Percentiles rank a stretch among this genome's conserved stretches.
phyloP scores from a whole-genome alignment of 2,113 vertebrate genomes.

The Platysteira castanea region DNA sequence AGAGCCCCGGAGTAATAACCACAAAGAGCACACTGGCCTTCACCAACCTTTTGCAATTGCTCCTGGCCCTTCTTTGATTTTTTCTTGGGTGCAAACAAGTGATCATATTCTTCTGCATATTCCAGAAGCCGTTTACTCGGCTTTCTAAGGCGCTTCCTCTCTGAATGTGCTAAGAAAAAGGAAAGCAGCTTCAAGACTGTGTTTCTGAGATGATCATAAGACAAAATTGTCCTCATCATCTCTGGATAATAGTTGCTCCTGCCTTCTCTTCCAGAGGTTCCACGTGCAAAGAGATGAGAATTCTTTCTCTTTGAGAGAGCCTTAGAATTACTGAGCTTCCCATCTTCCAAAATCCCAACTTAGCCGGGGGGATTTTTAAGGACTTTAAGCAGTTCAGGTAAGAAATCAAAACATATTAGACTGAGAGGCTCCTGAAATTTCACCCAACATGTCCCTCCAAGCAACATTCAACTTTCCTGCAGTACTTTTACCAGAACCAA shows the following conservation, averaged over 20 bases:
- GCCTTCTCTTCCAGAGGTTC: not conserved
- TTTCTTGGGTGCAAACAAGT: slow-evolving; percentile 91
- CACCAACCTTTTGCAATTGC: slow-evolving; percentile 81
- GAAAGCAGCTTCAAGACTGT: slow-evolving; percentile 45
- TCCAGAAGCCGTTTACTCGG: slow-evolving; percentile 94
- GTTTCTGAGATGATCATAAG: not conserved
- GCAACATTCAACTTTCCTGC: not conserved
- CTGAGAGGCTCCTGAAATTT: not conserved
- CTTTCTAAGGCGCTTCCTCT: slow-evolving; percentile 91
- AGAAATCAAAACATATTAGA: not conserved
- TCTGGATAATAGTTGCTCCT: not conserved
- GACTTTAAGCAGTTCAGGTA: not conserved
- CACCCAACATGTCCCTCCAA: not conserved
- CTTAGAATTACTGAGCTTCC: not conserved
- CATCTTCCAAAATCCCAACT: not conserved
- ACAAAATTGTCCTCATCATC: not conserved
- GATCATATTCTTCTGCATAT: slow-evolving; percentile 92
- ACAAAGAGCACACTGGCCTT: not conserved
- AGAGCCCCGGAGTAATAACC: not conserved
- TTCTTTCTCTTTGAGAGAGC: not conserved
- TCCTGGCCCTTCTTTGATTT: slow-evolving; percentile 85
- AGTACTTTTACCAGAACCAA: not conserved
- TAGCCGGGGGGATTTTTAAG: not conserved
- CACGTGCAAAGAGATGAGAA: not conserved
- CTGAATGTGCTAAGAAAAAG: slow-evolving; percentile 70